Evolutionary conservation across 2,888 invertebrate species (phyloP).

Genomic region (Gymnocheta viridis): DNA sequence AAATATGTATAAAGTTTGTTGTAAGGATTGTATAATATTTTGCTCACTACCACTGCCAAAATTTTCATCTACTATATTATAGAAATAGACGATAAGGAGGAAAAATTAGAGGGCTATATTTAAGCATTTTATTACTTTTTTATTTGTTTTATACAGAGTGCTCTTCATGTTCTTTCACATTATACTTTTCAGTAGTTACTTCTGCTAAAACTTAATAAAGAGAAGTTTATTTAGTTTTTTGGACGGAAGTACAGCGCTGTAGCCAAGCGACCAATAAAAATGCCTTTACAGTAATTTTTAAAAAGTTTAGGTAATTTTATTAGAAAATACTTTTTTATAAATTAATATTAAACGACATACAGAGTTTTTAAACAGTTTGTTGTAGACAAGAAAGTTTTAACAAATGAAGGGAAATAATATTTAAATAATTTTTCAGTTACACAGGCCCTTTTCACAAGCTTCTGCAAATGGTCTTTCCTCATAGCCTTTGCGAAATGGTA

Average conservation of each 20-base stretch:
- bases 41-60: background rate
- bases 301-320: too few species aligned
- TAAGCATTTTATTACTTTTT: constrained; percentile 45
- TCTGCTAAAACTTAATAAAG: constrained; percentile 14
- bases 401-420: constrained; percentile 1
- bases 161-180: background rate
- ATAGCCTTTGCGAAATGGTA: too few species aligned
- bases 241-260: background rate
- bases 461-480: too few species aligned
- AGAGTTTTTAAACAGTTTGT: too few species aligned
- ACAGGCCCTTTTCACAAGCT: too few species aligned
- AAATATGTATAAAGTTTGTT: background rate
- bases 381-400: background rate
- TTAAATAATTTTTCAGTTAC: background rate
- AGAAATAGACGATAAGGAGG: background rate
- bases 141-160: constrained; percentile 23
- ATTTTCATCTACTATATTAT: background rate
- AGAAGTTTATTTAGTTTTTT: constrained; percentile 32
- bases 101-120: constrained; percentile 4
- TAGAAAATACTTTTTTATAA: too few species aligned
- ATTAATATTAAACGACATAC: too few species aligned
- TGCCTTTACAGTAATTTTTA: background rate
- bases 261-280: background rate
- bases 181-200: background rate
- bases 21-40: background rate